These are phyloP conservation scores for Gryllus bimaculatus DNA, from an alignment of 1,140 invertebrate species.

Conservation along the genomic window DNA sequence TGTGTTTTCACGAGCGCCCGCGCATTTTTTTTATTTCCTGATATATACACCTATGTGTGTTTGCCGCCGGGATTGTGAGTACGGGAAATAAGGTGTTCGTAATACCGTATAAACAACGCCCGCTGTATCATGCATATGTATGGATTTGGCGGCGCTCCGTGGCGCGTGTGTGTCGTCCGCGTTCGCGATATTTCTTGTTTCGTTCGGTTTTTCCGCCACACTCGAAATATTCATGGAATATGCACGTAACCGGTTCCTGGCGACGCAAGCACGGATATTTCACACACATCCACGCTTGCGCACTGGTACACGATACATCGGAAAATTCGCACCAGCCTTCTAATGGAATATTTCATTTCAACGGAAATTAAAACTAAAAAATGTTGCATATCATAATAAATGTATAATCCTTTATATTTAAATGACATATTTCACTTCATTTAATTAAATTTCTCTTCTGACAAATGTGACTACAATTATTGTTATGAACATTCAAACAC, in stretches of 20 bases:
- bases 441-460: background rate
- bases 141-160: background rate
- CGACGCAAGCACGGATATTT: too few relatives aligned
- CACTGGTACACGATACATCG: too few relatives aligned
- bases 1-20: background rate
- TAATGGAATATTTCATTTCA: too few relatives aligned
- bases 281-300: too few relatives aligned
- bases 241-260: background rate
- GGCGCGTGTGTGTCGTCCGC: background rate
- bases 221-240: conserved; percentile 2
- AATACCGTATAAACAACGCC: background rate
- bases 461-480: background rate
- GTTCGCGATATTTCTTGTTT: background rate
- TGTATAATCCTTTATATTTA: too few relatives aligned
- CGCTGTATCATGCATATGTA: background rate
- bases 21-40: background rate
- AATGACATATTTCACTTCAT: too few relatives aligned
- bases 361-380: too few relatives aligned
- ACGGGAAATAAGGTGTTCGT: background rate
- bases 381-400: too few relatives aligned
- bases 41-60: conserved; percentile 1
- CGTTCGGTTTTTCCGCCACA: background rate
- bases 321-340: too few relatives aligned
- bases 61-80: background rate
- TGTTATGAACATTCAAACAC: background rate